These are phyloP conservation scores for Enteromius afrohamiltoni DNA, from an alignment of 2,797 vertebrate genomes.

Conservation along the genomic window DNA sequence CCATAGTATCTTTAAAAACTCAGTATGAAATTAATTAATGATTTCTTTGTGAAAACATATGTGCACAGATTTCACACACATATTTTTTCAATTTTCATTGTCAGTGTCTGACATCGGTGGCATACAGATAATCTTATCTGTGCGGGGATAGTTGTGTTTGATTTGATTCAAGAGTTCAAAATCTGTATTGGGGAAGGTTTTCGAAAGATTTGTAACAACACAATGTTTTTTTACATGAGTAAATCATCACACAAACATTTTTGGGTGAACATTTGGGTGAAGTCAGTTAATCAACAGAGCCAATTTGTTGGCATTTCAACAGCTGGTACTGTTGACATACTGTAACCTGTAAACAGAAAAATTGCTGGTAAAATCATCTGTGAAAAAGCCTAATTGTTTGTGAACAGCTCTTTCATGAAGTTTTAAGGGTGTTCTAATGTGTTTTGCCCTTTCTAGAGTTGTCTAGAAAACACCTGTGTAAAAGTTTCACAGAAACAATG, in stretches of 20 bases:
- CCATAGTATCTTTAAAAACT: background rate
- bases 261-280: background rate
- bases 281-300: background rate
- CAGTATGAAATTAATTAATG: background rate
- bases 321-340: background rate
- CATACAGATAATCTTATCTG: background rate
- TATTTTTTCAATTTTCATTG: background rate
- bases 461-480: background rate
- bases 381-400: background rate
- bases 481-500: background rate
- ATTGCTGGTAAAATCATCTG: background rate
- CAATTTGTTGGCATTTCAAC: background rate
- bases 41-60: background rate
- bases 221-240: background rate
- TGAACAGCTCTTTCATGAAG: background rate
- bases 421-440: background rate
- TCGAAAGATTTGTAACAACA: background rate
- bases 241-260: background rate
- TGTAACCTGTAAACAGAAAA: slow-evolving; percentile 1
- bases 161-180: background rate
- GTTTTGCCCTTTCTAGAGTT: background rate
- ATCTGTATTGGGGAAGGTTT: background rate
- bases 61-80: background rate
- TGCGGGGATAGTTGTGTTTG: background rate
- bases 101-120: background rate